Base-by-base conservation (phyloP, 2,888 invertebrate species). In the Villa cingulata region DNA sequence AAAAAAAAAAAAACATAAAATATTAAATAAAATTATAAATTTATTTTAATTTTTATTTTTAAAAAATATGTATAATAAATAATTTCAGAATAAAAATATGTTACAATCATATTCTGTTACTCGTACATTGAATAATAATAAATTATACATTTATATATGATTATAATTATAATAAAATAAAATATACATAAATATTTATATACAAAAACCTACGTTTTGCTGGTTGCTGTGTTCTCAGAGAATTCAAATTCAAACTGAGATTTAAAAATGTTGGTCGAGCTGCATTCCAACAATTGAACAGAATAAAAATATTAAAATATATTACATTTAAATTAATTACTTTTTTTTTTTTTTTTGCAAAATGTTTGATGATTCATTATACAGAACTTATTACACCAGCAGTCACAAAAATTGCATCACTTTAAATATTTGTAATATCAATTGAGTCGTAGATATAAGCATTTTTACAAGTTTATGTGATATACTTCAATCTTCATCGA, bases 261-360 rank as follows among this genome's bases (percentile, higher is more conserved):
- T 92, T 94, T 76, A 95, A 85, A 82, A 92, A 95, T 72, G 92
- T 95, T 70, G 95, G 95, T 66, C 95, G 88, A 73, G 94, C 94
- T 95, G 92, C 77, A 84, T 83, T 74, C 70, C 63, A 51, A 34
- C 39, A 37, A 50, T 38, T 48, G 49, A 46, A 51, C 53, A 47
- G n/a, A n/a, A n/a, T n/a, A n/a, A n/a, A n/a, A n/a, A n/a, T n/a
- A n/a, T 55, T 51, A 53, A 56, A 59, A 59, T 52, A 58, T 57
- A 62, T 51, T 51, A 55, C 54, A 52, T 48, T 27, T 27, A 27
- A 10, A 27, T 27, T 27, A 2, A 27, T 27, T 27, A 55, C 51
- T 51, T 52, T 51, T 50, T 49, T 52, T 47, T 50, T 54, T 46
- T 48, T 45, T 46, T 46, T 46, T 47, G 29, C n/a, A n/a, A n/a